Evolutionary conservation across 2,888 invertebrate species (phyloP), one percentile per base, ranked within the genome.

Genomic region (Aphrophora alni): DNA sequence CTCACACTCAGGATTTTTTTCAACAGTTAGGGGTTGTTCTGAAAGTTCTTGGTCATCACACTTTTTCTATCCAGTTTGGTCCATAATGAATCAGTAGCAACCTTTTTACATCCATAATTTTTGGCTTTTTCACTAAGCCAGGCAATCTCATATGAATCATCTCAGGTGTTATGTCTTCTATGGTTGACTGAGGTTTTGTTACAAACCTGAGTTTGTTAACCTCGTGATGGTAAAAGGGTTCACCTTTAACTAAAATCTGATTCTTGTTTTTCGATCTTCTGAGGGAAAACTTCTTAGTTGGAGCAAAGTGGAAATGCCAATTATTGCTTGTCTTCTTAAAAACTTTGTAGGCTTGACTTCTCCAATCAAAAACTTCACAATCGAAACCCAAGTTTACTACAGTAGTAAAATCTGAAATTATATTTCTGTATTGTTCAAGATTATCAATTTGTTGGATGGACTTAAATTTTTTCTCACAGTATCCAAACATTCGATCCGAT

Each of bases 401-500:
- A 59, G 81, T 84, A 14, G 82, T 82, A 81, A 82, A 77, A n/a
- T 79, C 51, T 77, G 33, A 77, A 68, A 83, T 81, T 44, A 84
- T 76, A 28, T 82, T 73, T n/a, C 75, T 27, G 78, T 85, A 85
- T 80, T 83, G 79, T 38, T 82, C 74, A 24, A 83, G 83, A 21
- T 75, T 72, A 17, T 81, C 28, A 74, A 85, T 82, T 38, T 72
- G 77, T 21, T 82, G 80, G 38, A 77, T 78, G 24, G 84, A 84
- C 80, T 80, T 84, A 44, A 83, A 69, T 73, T 80, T 82, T 78
- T 80, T 83, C 80, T 86, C 85, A 69, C 85, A 85, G 80, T 84
- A 79, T 28, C 84, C 85, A 82, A 86, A 86, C 69, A 86, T 77
- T 21, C 85, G 73, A 78, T 86, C 85, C 38, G 85, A 82, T 27